Conservation (phyloP, 2,113 vertebrate species). For the Engraulis encrasicolus region DNA sequence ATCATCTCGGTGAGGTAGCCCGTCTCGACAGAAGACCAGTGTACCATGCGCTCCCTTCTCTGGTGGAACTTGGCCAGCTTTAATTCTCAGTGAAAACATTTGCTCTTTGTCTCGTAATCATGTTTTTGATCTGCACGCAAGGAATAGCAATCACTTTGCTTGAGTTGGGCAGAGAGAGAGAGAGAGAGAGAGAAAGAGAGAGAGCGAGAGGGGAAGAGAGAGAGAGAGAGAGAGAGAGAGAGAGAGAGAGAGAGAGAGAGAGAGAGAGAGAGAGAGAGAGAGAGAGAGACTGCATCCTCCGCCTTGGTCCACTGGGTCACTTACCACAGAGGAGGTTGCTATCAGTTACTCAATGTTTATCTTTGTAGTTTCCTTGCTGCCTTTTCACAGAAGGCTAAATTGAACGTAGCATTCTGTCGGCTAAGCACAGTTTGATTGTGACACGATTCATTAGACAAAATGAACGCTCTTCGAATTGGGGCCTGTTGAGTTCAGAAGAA, state of each 20-base stretch:
- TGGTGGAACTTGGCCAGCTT: not conserved
- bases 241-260: too few species aligned
- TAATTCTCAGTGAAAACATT: constrained; percentile 15
- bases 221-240: too few species aligned
- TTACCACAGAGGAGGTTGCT: constrained; percentile 23
- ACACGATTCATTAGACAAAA: constrained; percentile 54
- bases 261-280: too few species aligned
- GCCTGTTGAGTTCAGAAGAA: constrained; percentile 45
- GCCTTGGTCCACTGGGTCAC: constrained; percentile 26
- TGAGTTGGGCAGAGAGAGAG: not conserved
- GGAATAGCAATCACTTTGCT: constrained; percentile 21
- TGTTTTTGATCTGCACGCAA: constrained; percentile 14
- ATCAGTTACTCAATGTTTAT: constrained; percentile 45
- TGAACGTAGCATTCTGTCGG: constrained; percentile 38
- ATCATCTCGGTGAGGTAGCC: too few species aligned
- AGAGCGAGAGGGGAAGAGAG: too few species aligned
- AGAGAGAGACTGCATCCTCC: constrained; percentile 16
- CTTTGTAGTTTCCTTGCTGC: constrained; percentile 48
- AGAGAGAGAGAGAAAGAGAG: not conserved
- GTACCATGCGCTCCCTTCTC: too few species aligned
- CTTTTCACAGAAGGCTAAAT: constrained; percentile 43
- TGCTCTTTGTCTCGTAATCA: constrained; percentile 17
- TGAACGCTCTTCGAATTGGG: constrained; percentile 23
- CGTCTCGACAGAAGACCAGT: too few species aligned
- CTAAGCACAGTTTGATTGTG: constrained; percentile 52